A percentile compares a stretch with the other conserved stretches of the same genome.
Conservation (phyloP, 2,113 vertebrate species). For the Macaca mulatta region DNA sequence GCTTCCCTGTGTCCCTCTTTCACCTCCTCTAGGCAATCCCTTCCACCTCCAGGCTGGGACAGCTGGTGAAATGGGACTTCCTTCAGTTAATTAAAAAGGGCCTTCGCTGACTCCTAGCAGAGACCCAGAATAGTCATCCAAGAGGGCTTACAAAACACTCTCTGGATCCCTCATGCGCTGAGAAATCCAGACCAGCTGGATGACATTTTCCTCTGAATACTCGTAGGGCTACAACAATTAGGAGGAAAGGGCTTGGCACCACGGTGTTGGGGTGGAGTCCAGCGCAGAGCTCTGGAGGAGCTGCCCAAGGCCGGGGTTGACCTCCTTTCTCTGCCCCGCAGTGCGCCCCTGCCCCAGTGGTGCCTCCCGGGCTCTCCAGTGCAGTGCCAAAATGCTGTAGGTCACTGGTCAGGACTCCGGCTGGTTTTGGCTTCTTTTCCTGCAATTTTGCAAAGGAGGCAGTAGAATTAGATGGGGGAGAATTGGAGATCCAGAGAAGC, state of each 20-base stretch:
- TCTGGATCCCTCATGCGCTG: conserved; percentile 38
- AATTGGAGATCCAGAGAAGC: not conserved
- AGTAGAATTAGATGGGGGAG: not conserved
- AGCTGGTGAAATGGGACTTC: conserved; percentile 3
- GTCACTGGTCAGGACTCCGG: not conserved
- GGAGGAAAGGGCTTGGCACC: conserved; percentile 68
- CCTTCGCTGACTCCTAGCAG: not conserved
- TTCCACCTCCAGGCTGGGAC: not conserved
- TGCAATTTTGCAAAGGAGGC: not conserved
- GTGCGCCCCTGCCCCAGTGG: not conserved
- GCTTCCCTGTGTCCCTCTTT: not conserved
- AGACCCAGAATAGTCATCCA: not conserved
- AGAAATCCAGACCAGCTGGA: conserved; percentile 61
- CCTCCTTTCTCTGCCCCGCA: not conserved
- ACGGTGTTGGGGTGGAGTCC: not conserved
- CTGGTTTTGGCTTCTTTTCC: not conserved
- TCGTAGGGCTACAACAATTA: conserved; percentile 23
- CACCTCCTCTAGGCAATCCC: not conserved
- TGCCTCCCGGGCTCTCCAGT: not conserved
- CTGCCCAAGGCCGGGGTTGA: not conserved
- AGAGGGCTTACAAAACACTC: conserved; percentile 48
- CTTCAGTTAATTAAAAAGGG: not conserved
- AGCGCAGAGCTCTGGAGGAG: not conserved
- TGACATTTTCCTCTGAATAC: conserved; percentile 32
- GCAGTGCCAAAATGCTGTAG: not conserved